Percentiles rank a stretch among this genome's conserved stretches.
Evolutionary conservation across 2,113 vertebrate species (phyloP).

Genomic region (Apistogramma diplotaenia): DNA sequence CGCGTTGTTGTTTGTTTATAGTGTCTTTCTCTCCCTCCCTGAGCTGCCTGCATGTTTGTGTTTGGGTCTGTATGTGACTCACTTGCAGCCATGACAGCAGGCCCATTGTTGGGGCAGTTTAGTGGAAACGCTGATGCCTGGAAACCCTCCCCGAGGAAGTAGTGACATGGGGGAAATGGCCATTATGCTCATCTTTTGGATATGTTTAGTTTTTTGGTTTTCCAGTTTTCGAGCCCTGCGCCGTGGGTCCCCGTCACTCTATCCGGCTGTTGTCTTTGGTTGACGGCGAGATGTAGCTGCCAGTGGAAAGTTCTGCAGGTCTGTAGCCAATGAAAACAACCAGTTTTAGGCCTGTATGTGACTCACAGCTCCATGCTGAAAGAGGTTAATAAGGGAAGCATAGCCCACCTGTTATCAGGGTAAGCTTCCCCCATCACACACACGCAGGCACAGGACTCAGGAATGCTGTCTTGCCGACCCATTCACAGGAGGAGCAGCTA

Average conservation of each 20-base stretch:
- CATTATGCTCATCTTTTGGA: constrained; percentile 2
- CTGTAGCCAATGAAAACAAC: constrained; percentile 42
- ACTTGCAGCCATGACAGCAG: constrained; percentile 51
- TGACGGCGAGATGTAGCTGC: constrained; percentile 25
- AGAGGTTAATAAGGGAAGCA: constrained; percentile 57
- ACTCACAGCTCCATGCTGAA: constrained; percentile 31
- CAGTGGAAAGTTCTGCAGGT: constrained; percentile 37
- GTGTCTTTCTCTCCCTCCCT: constrained; percentile 39
- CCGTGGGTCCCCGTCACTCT: constrained; percentile 1
- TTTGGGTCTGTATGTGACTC: constrained; percentile 61
- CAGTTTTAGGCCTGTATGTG: constrained; percentile 25
- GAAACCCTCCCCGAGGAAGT: constrained; percentile 37
- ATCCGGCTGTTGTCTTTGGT: constrained; percentile 18
- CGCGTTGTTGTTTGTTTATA: constrained; percentile 69
- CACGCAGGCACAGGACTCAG: constrained; percentile 28
- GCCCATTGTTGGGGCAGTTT: constrained; percentile 58
- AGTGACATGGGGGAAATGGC: constrained; percentile 16
- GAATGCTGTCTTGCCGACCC: constrained; percentile 62
- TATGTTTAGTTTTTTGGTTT: background rate
- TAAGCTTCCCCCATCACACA: constrained; percentile 54
- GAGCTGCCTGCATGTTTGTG: constrained; percentile 61
- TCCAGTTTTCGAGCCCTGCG: background rate
- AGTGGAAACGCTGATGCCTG: constrained; percentile 61
- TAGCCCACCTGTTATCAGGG: constrained; percentile 76
- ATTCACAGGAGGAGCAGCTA: constrained; percentile 45